Percentiles rank a stretch among this genome's conserved stretches.
Conservation (phyloP, 2,113 vertebrate genomes). For the Eudorcas thomsonii region DNA sequence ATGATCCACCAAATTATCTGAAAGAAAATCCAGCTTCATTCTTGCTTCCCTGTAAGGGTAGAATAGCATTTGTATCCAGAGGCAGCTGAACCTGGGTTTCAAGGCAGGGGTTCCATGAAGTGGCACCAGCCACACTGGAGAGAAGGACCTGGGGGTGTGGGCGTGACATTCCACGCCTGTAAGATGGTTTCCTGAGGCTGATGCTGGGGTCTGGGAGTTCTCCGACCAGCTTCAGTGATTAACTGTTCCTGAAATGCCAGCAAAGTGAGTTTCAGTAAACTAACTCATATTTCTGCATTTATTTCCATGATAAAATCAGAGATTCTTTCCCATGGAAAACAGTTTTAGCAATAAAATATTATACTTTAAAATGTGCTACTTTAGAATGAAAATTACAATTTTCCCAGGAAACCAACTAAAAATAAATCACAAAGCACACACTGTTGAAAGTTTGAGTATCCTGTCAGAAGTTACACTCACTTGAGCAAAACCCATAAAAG, state of each 20-base stretch:
- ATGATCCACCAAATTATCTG: background rate
- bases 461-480: background rate
- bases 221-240: background rate
- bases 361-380: constrained; percentile 22
- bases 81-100: background rate
- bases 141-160: background rate
- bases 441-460: background rate
- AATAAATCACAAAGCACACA: background rate
- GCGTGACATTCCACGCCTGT: accelerated
- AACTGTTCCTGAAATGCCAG: background rate
- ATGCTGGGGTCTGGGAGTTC: no score
- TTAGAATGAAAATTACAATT: background rate
- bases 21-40: background rate
- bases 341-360: constrained; percentile 31
- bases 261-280: background rate
- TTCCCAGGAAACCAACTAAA: constrained; percentile 37
- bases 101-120: accelerated
- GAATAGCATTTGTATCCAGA: background rate
- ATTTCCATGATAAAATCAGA: constrained; percentile 33
- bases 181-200: background rate
- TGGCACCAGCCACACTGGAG: background rate
- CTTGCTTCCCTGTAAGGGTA: background rate
- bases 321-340: constrained; percentile 44
- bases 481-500: background rate
- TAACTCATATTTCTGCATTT: background rate